These are phyloP conservation scores for Drosophila sp. DNA, from an alignment of 1,140 invertebrate species.

Conservation along the genomic window DNA sequence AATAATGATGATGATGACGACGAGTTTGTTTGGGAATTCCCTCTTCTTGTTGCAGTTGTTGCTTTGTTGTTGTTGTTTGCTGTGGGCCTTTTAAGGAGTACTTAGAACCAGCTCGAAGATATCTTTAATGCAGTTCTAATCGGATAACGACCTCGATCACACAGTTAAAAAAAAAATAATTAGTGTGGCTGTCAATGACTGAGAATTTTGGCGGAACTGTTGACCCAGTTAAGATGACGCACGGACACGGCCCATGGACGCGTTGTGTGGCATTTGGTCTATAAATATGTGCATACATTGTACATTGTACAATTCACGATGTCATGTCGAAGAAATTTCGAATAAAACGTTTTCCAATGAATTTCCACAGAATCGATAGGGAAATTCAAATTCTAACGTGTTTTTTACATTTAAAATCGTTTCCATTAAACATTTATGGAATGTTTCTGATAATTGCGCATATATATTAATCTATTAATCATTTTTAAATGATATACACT, in stretches of 20 bases:
- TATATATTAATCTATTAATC: too few species aligned
- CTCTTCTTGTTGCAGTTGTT: too few species aligned
- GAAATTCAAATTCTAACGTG: constrained; percentile 5
- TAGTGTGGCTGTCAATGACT: too few species aligned
- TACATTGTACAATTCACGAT: constrained; percentile 25
- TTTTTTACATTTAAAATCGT: constrained; percentile 1
- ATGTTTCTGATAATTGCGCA: too few species aligned
- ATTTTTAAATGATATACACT: too few species aligned
- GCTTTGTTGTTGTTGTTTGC: constrained; percentile 52
- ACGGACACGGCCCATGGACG: constrained; percentile 17
- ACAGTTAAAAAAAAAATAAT: background rate
- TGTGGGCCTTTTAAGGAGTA: constrained; percentile 4
- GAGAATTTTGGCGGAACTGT: constrained; percentile 43
- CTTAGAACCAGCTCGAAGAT: background rate
- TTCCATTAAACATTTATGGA: too few species aligned
- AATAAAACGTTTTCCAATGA: constrained; percentile 21
- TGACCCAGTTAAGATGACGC: constrained; percentile 65
- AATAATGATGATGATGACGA: constrained; percentile 67
- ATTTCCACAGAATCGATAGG: constrained; percentile 8
- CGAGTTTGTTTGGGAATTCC: constrained; percentile 80
- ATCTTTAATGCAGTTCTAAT: constrained; percentile 1
- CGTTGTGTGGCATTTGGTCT: constrained; percentile 35
- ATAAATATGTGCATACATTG: constrained; percentile 37
- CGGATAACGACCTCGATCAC: background rate
- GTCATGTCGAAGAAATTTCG: constrained; percentile 31